Base-by-base conservation (phyloP, 2,113 vertebrate species). In the Oostethus manadensis region DNA sequence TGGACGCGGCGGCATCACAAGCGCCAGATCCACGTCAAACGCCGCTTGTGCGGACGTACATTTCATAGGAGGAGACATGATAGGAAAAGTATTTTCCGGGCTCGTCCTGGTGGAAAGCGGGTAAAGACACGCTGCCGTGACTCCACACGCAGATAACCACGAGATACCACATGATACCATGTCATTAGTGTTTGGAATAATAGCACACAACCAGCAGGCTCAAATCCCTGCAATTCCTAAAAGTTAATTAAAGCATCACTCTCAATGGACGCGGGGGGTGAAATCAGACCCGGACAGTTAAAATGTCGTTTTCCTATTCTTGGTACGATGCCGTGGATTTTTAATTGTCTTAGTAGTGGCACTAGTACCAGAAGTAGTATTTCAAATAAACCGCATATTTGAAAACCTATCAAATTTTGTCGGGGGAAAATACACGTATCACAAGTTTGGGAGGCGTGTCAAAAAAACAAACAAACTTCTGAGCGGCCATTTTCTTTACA, bases 191-290 rank as follows among this genome's bases (percentile, higher is more conserved):
- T 69, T 54, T 21, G 18, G 10, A 70, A 79, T 57, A 54, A 62
- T 65, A 47, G 38, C 42, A 74, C 4, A 5, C 29, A 86, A 73
- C 70, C 71, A 76, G 54, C 51, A 62, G 53, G 73, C 71, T 74
- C 74, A 73, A 79, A 73, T 78, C 80, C n/a, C n/a, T 69, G 46
- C 51, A 26, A 67, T 65, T 74, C 60, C 44, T 64, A 64, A 79
- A 77, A 68, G 69, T 51, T 84, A 80, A 83, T 79, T 78, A 80
- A 83, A 82, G 69, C 56, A 73, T 76, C 60, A 68, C 69, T 69
- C 23, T 79, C 73, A 66, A 58, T 81, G 78, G 61, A 70, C 70
- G 77, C 73, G 74, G 67, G 74, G 73, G n/a, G n/a, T n/a, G 70
- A 82, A 78, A 82, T 78, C 29, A 8, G 23, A 5, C 23, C 23